Conservation (phyloP, 1,140 invertebrate species). For the Diploscapter pachys region DNA sequence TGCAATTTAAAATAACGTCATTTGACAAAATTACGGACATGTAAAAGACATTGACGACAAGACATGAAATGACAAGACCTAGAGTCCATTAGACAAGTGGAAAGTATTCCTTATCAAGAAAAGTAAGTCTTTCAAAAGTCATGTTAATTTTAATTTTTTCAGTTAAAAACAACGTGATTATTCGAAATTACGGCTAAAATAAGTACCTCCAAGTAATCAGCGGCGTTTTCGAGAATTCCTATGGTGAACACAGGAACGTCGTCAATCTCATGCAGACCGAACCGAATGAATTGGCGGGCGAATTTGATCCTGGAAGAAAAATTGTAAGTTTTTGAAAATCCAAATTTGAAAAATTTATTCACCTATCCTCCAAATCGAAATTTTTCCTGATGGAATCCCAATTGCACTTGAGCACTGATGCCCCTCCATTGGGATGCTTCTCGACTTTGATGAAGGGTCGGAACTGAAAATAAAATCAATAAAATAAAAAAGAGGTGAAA, state of each 20-base stretch:
- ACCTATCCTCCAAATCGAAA: slow-evolving; percentile 70
- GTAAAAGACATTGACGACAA: too few relatives aligned
- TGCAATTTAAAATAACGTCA: background rate
- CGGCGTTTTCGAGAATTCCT: slow-evolving; percentile 92
- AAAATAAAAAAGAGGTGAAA: background rate
- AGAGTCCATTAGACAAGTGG: too few relatives aligned
- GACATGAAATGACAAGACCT: too few relatives aligned
- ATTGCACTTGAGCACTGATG: slow-evolving; percentile 82
- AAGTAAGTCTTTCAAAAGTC: too few relatives aligned
- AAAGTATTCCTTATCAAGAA: too few relatives aligned
- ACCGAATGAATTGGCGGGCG: slow-evolving; percentile 81
- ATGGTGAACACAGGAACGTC: slow-evolving; percentile 74
- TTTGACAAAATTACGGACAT: too few relatives aligned
- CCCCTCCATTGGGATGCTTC: slow-evolving; percentile 91
- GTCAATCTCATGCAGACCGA: slow-evolving; percentile 61
- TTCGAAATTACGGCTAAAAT: background rate
- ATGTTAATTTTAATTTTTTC: too few relatives aligned
- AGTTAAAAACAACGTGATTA: too few relatives aligned
- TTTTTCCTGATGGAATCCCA: slow-evolving; percentile 79
- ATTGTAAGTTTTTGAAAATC: too few relatives aligned
- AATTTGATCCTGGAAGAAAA: slow-evolving; percentile 69
- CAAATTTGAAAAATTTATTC: background rate
- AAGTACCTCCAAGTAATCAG: slow-evolving; percentile 71
- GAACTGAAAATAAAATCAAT: slow-evolving; percentile 39
- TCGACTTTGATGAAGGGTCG: slow-evolving; percentile 78